phyloP scores from a whole-genome alignment of 1,140 invertebrate genomes.

The Aradophagus sp. region DNA sequence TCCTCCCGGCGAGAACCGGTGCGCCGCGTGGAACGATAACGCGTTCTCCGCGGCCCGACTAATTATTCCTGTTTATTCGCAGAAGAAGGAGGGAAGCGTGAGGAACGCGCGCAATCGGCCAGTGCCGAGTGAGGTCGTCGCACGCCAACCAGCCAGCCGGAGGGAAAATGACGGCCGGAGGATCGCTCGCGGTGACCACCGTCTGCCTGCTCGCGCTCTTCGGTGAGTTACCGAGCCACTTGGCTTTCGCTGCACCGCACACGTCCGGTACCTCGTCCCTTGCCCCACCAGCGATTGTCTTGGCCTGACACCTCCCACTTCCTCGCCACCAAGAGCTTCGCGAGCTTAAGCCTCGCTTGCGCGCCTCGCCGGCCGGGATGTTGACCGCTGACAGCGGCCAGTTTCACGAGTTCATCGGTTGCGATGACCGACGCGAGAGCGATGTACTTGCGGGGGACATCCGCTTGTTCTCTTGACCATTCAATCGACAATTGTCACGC shows the following conservation, averaged over 20 bases:
- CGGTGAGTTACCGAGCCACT: conserved; percentile 64
- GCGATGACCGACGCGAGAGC: not conserved
- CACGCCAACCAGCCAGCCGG: conserved; percentile 27
- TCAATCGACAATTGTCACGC: too few species aligned
- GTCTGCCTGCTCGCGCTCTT: conserved; percentile 66
- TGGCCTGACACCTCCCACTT: conserved; percentile 15
- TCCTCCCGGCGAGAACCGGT: conserved; percentile 21
- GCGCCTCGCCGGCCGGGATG: not conserved
- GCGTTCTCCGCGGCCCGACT: conserved; percentile 58
- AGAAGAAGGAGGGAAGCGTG: conserved; percentile 60
- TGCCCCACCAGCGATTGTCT: conserved; percentile 23
- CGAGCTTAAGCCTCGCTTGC: not conserved
- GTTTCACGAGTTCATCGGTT: conserved; percentile 5
- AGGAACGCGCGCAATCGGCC: conserved; percentile 46
- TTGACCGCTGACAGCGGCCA: not conserved
- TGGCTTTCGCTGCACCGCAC: conserved; percentile 32
- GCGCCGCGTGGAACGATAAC: conserved; percentile 57
- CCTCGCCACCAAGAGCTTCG: conserved; percentile 2
- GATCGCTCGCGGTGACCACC: conserved; percentile 72
- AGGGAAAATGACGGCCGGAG: conserved; percentile 69
- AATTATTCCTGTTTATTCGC: conserved; percentile 70
- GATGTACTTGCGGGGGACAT: not conserved
- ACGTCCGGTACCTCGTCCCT: conserved; percentile 20
- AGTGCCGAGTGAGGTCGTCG: conserved; percentile 52
- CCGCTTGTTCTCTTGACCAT: not conserved